phyloP scores from a whole-genome alignment of 2,113 vertebrate genomes.

The Cacatua alba region DNA sequence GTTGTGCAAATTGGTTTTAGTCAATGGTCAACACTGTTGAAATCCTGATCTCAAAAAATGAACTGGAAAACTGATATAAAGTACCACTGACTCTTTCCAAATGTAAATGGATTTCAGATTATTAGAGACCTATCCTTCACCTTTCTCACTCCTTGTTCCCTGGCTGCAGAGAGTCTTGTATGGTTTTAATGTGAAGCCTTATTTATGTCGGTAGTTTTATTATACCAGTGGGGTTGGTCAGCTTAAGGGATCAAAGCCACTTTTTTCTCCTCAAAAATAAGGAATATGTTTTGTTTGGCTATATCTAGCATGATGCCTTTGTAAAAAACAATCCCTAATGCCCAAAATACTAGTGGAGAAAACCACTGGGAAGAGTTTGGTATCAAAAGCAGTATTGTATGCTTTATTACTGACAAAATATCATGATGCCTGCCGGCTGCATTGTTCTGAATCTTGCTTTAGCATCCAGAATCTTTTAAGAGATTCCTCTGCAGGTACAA shows the following conservation, averaged over 20 bases:
- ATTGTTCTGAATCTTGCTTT: neutral
- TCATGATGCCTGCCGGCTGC: neutral
- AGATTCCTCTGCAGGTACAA: neutral
- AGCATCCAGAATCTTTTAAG: neutral
- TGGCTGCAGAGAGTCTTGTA: neutral
- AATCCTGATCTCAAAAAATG: slow-evolving; percentile 32
- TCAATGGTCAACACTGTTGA: slow-evolving; percentile 28
- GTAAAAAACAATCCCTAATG: neutral
- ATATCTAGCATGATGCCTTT: neutral
- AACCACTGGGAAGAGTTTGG: neutral
- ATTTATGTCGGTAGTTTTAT: neutral
- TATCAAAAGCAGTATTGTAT: neutral
- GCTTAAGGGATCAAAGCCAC: slow-evolving; percentile 24
- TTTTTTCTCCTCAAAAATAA: neutral
- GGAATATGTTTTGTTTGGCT: neutral
- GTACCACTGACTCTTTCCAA: neutral
- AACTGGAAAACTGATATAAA: slow-evolving; percentile 49
- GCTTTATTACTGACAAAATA: neutral
- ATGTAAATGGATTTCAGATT: neutral
- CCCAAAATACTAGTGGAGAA: neutral
- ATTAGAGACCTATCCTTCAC: neutral
- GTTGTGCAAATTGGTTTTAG: slow-evolving; percentile 46
- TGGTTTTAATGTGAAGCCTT: neutral
- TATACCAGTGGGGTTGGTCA: neutral
- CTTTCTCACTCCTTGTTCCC: neutral